Conservation (phyloP, 2,113 vertebrate genomes). For the Azemiops feae region DNA sequence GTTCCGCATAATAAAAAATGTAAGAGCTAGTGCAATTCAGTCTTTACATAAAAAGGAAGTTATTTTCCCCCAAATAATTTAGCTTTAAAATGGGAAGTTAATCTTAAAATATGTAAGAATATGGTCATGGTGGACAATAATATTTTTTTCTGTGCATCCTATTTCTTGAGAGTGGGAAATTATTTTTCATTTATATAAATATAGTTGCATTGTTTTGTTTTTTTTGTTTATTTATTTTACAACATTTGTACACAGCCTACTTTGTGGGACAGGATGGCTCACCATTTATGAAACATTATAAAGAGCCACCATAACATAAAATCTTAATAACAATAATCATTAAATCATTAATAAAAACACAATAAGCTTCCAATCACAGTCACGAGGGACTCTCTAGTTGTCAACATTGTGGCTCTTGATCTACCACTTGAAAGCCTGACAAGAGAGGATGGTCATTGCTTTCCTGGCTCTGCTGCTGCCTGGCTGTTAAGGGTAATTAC, state of each 20-base stretch:
- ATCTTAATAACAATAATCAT: not conserved
- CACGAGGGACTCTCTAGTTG: not conserved
- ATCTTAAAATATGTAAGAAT: not conserved
- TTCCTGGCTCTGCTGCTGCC: not conserved
- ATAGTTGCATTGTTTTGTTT: not conserved
- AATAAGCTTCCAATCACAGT: not conserved
- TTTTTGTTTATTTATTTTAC: not conserved
- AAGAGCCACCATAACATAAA: not conserved
- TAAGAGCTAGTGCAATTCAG: not conserved
- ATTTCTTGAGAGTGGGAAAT: not conserved
- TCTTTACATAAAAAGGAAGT: not conserved
- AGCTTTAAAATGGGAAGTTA: not conserved
- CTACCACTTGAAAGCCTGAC: not conserved
- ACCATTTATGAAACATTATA: not conserved
- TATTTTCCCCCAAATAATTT: not conserved
- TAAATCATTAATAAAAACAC: not conserved
- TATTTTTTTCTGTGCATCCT: not conserved
- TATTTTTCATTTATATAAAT: not conserved
- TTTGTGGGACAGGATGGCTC: not conserved
- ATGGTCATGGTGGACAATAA: not conserved
- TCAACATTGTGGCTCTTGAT: not conserved
- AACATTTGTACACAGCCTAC: not conserved
- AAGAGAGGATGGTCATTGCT: not conserved
- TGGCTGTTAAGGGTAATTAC: not conserved
- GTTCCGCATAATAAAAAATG: not conserved